Percentiles rank a stretch among this genome's conserved stretches.
Conservation (phyloP, 1,140 invertebrate species). For the Tetraneura akinire region DNA sequence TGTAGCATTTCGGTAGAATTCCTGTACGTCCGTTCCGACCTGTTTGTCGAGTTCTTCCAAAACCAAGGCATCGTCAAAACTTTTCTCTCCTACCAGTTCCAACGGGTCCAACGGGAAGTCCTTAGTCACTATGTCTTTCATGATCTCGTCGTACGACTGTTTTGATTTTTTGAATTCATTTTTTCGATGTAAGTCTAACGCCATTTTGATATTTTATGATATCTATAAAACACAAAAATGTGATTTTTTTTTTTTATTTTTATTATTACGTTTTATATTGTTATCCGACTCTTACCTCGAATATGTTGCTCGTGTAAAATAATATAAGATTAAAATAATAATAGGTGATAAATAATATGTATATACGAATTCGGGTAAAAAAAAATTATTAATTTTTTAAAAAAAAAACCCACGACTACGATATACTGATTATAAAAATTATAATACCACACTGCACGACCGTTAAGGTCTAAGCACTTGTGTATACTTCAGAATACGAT, state of each 20-base stretch:
- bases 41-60: conserved; percentile 55
- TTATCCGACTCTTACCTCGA: not conserved
- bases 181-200: conserved; percentile 51
- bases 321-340: not conserved
- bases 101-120: conserved; percentile 52
- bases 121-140: conserved; percentile 47
- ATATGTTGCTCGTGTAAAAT: not conserved
- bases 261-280: not conserved
- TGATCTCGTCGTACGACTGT: conserved; percentile 38
- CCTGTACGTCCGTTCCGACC: conserved; percentile 59
- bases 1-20: conserved; percentile 58
- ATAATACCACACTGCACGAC: conserved; percentile 36
- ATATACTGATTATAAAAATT: not conserved
- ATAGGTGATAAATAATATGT: not conserved
- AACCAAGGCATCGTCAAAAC: conserved; percentile 46
- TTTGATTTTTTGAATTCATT: conserved; percentile 21
- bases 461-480: conserved; percentile 35
- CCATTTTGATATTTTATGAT: conserved; percentile 31
- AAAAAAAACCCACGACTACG: conserved; percentile 41
- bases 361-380: conserved; percentile 20
- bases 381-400: conserved; percentile 4
- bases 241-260: not conserved
- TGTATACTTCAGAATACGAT: not conserved
- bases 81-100: conserved; percentile 48
- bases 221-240: not conserved